Evolutionary conservation across 2,113 vertebrate species (phyloP).

Genomic region (Vidua macroura): DNA sequence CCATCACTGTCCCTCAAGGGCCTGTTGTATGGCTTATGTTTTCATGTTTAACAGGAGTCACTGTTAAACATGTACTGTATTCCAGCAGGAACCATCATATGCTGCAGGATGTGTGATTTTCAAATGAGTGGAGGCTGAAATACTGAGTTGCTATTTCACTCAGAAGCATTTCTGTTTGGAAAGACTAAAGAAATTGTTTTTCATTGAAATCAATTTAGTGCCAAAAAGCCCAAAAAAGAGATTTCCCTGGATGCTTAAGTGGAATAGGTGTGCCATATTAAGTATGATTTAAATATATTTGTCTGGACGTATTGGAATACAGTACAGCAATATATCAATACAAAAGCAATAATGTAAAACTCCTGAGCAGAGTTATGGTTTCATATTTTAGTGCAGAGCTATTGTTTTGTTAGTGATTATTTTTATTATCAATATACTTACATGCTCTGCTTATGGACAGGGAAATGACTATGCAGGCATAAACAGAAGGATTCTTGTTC

Average conservation of each 20-base stretch:
- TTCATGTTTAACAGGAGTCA: background rate
- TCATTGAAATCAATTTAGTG: background rate
- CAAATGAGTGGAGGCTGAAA: constrained; percentile 15
- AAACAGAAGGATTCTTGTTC: background rate
- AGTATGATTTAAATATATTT: constrained; percentile 38
- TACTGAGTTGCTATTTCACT: constrained; percentile 22
- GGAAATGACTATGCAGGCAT: background rate
- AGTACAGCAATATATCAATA: background rate
- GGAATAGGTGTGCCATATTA: background rate
- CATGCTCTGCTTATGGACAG: background rate
- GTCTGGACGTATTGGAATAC: background rate
- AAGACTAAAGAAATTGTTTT: constrained; percentile 31
- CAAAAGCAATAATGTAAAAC: background rate
- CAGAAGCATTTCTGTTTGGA: constrained; percentile 12
- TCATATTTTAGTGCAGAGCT: background rate
- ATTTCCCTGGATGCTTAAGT: constrained; percentile 8
- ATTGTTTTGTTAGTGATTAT: background rate
- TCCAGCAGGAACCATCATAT: background rate
- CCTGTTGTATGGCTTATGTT: background rate
- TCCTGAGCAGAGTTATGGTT: background rate
- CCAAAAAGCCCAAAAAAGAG: background rate
- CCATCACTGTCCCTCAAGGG: background rate
- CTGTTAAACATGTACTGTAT: background rate
- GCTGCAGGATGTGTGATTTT: background rate
- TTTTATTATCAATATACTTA: background rate